Base-by-base conservation (phyloP, 2,888 invertebrate genomes). In the Iselma pallidipennis region DNA sequence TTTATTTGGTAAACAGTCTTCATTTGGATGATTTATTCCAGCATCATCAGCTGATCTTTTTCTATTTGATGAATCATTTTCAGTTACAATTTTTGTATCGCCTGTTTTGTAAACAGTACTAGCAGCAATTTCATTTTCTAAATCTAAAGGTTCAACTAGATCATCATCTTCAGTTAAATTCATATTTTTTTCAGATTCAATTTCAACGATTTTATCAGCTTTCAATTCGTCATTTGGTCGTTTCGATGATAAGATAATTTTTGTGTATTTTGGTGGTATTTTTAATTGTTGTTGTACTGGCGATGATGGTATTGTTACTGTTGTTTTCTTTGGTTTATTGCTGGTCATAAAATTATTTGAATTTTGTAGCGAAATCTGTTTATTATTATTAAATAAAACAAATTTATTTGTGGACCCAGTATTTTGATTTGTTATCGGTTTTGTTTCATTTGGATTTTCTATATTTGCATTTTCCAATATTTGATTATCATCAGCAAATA, bases 401-500 rank as follows among this genome's bases (percentile, higher is more conserved):
- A 70, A 74, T 53, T 75, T 76, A 51, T 65, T 72, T n/a, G 65
- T 62, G 5, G 66, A 50, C 4, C 64, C 48, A 26, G 58, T 49
- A 10, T 61, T 42, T 49, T 61, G 52, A 1, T 61, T 33, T n/a
- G 29, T 49, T 21, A 66, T 48, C 10, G 59, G 31, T 9, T 26
- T 23, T 55, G 25, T 12, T 55, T 21, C 5, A 53, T 12, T 23
- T 59, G 53, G 12, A 60, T 49, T 51, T 56, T 52, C 12, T 49
- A 19, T 42, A 16, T 66, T 53, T 1, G 63, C 63, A 57, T 72
- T 70, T 48, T 78, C 79, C 12, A 79, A 63, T 10, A 81, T 68
- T 67, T 80, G 77, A 58, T 80, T 78, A 66, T 86, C 87, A 67
- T 88, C 88, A 1, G 88, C 88, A 74, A 88, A 88, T 60, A 88